These are phyloP conservation scores for Fulica atra DNA, from an alignment of 2,113 vertebrate genomes.

Conservation along the genomic window DNA sequence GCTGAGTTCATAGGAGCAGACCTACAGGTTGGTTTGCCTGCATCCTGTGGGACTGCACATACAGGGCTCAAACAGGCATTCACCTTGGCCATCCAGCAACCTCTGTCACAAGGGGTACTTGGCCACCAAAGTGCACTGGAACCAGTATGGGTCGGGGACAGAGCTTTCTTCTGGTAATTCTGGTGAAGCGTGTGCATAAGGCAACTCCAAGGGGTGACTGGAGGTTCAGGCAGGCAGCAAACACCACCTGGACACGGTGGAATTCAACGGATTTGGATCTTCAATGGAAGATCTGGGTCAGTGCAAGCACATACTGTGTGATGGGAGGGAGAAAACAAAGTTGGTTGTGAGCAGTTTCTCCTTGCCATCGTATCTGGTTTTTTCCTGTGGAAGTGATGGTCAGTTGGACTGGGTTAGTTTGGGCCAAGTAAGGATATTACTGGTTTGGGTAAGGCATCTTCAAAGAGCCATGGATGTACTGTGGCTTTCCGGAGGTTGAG, in stretches of 20 bases:
- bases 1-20: background rate
- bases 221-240: background rate
- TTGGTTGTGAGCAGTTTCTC: background rate
- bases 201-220: background rate
- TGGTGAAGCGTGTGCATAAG: accelerated
- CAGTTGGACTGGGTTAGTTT: background rate
- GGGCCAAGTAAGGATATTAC: background rate
- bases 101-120: background rate
- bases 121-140: background rate
- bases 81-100: background rate
- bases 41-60: background rate
- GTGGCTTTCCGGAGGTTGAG: background rate
- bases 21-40: background rate
- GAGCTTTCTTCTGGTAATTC: background rate
- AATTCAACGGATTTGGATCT: background rate
- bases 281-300: background rate
- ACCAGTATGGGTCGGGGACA: background rate
- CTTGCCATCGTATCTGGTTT: background rate
- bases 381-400: background rate
- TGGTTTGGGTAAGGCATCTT: background rate
- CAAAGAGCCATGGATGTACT: background rate
- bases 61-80: background rate
- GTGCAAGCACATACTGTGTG: background rate
- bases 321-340: background rate
- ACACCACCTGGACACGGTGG: background rate